Evolutionary conservation across 2,113 vertebrate genomes (phyloP), one percentile per base, ranked within the genome.

Genomic region (Dasyurus viverrinus): DNA sequence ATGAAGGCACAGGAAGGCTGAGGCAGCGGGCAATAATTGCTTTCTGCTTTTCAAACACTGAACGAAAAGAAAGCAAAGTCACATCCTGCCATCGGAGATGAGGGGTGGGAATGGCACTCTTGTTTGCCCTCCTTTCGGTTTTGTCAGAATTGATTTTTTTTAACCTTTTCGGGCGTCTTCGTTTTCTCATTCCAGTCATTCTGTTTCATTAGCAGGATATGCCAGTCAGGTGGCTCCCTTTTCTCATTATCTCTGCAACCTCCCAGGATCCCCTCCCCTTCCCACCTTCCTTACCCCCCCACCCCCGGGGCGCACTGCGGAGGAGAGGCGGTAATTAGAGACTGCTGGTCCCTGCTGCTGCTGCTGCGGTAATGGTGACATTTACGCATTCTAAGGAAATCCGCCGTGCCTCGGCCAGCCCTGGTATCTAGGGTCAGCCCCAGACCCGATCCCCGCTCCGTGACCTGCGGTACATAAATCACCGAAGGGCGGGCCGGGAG

Each of bases 1-100:
- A 98, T 98, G 98, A 98, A 98, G 95, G 97, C 96, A 95, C 96
- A 97, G 96, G 97, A 98, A 97, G 95, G 95, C 95, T 95, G 92
- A 89, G 93, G 91, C 94, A 93, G 94, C 93, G 76, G 91, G 54
- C 92, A 90, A 93, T 97, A 98, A 98, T 97, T 97, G 97, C 98
- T 97, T 98, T 98, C 96, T 95, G 93, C 96, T 95, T 95, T 98
- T 95, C 97, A 93, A 96, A 97, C 1, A 0, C 84, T 60, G 91
- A 97, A 48, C 23, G 91, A 94, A 94, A 93, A 68, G 89, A 76
- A 95, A 95, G 91, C 53, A 94, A 94, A 97, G 94, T 94, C 12
- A 94, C 97, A 96, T 97, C 90, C 92, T 97, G 94, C 26, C 42
- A 46, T 53, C 42, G 60, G 95, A 93, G 92, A 54, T 42, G 68